phyloP scores from a whole-genome alignment of 1,140 invertebrate species.

The Tetraneura akinire region DNA sequence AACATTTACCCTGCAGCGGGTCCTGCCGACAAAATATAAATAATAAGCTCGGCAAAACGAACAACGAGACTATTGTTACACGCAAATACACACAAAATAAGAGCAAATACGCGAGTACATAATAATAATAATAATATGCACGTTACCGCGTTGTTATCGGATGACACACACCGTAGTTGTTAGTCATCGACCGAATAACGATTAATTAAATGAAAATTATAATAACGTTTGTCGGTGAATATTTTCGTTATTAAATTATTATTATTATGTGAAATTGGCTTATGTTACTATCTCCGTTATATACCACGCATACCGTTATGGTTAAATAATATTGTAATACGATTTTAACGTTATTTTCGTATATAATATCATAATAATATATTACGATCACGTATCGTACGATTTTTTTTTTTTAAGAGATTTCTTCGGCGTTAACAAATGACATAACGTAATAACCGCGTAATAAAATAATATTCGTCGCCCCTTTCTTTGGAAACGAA shows the following conservation, averaged over 20 bases:
- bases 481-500: too few relatives aligned
- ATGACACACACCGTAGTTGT: neutral
- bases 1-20: constrained; percentile 2
- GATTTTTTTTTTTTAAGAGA: too few relatives aligned
- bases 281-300: neutral
- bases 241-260: neutral
- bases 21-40: constrained; percentile 17
- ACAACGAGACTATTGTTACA: neutral
- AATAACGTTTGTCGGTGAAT: constrained; percentile 5
- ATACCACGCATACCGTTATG: neutral
- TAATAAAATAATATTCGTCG: too few relatives aligned
- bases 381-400: too few relatives aligned
- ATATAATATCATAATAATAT: too few relatives aligned
- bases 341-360: too few relatives aligned
- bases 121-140: neutral
- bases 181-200: neutral
- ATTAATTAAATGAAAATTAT: constrained; percentile 14
- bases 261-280: constrained; percentile 5
- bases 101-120: neutral
- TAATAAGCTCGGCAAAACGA: constrained; percentile 19
- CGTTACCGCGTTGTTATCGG: neutral
- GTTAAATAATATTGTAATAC: too few relatives aligned
- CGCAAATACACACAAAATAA: too few relatives aligned
- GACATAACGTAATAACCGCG: too few relatives aligned
- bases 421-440: too few relatives aligned